phyloP scores from a whole-genome alignment of 2,113 vertebrate species.

The Leiothrix lutea region DNA sequence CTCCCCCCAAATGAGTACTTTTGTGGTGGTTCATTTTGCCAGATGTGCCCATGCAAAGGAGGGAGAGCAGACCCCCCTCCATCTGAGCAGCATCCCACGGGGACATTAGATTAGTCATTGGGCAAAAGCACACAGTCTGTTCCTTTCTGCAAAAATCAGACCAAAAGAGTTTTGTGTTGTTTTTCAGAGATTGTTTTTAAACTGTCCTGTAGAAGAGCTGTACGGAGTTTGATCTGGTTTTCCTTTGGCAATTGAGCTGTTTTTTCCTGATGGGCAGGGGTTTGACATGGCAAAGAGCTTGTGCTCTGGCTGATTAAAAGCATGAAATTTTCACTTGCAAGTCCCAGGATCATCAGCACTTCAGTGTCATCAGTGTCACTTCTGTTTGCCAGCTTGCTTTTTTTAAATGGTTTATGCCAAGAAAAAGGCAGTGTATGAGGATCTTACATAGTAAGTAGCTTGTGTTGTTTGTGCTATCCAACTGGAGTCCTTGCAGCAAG shows the following conservation, averaged over 20 bases:
- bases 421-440: neutral
- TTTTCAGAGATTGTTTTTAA: neutral
- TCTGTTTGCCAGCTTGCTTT: neutral
- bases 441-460: neutral
- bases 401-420: neutral
- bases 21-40: neutral
- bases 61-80: neutral
- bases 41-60: neutral
- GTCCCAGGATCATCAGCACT: neutral
- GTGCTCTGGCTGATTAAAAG: neutral
- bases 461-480: neutral
- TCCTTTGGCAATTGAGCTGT: neutral
- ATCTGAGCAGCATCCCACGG: accelerated
- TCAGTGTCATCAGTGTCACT: neutral
- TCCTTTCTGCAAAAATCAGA: neutral
- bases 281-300: neutral
- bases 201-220: neutral
- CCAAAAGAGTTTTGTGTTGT: accelerated
- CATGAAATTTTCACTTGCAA: neutral
- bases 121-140: neutral
- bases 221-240: neutral
- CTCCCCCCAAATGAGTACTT: neutral
- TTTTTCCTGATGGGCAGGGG: neutral
- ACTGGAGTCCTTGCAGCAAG: neutral
- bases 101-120: neutral